Base-by-base conservation (phyloP, 2,888 invertebrate genomes). In the Stenichneumon culpator region DNA sequence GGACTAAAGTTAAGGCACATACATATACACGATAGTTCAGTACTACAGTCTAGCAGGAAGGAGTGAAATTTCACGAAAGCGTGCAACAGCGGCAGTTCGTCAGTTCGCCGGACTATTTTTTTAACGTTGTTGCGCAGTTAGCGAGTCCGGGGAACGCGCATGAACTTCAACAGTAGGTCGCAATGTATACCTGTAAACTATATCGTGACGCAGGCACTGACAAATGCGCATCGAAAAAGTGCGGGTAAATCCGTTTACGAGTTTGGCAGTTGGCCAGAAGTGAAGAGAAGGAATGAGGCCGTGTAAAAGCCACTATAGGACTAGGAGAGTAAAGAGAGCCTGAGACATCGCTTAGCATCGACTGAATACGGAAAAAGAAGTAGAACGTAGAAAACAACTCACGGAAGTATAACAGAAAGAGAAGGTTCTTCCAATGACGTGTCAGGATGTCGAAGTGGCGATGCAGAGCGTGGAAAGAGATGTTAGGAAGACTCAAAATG, bases 401-500 rank as follows among this genome's bases (percentile, higher is more conserved):
- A 54, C 60, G 2, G 47, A 73, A 74, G 25, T 74, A 39, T 54
- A 1, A 16, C 16, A 22, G 9, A 50, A 67, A 16, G 32, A 5
- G 36, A 54, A 65, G 52, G 14, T 77, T 54, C 16, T 14, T 28
- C 4, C 4, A 78, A 77, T 79, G 80, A 69, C 25, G 67, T 44
- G 50, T 44, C 25, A 68, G 52, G 36, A 69, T 65, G 36, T 79
- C 25, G 47, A 65, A 70, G 69, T 19, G 44, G 19, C 52, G 36
- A 32, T 22, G 22, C 60, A 57, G 44, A 70, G 39, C 2, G 32
- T 19, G 36, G 65, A 70, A 32, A 68, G 54, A 16, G 52, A 5
- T 19, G 57, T 36, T 47, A 52, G 6, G 74, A 74, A 60, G 74
- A 86, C 78, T 75, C 85, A 0, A 89, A 86, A 79, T 86, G 87